Percentiles rank a stretch among this genome's conserved stretches.
Conservation (phyloP, 2,888 invertebrate species). For the Synanthedon vespiformis region DNA sequence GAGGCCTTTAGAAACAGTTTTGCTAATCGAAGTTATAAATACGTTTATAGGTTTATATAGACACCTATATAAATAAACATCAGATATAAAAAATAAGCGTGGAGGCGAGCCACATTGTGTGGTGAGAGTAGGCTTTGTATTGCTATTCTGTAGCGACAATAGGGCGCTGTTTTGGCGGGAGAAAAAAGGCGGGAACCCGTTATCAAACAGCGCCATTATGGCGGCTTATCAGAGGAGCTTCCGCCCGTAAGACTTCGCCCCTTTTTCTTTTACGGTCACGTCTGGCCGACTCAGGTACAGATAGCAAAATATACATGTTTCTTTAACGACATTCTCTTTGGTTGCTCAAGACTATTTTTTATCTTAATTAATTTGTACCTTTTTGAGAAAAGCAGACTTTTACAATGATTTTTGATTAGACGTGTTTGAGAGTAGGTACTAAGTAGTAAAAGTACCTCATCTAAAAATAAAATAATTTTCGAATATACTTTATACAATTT, state of each 20-base stretch:
- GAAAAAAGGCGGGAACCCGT: constrained; percentile 67
- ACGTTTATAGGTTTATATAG: too few species aligned
- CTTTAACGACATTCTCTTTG: constrained; percentile 8
- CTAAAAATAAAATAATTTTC: too few species aligned
- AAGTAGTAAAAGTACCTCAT: too few species aligned
- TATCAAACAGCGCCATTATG: constrained; percentile 67
- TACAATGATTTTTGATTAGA: too few species aligned
- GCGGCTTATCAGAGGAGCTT: constrained; percentile 62
- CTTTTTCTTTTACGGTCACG: constrained; percentile 69
- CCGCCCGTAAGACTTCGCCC: constrained; percentile 54
- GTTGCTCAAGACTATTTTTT: background rate
- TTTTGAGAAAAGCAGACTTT: too few species aligned
- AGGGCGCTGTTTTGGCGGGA: constrained; percentile 61
- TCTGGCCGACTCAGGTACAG: constrained; percentile 45
- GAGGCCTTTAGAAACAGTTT: too few species aligned
- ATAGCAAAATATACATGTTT: constrained; percentile 27
- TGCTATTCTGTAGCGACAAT: constrained; percentile 51
- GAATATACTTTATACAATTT: too few species aligned
- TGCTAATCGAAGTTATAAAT: too few species aligned
- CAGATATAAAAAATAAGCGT: constrained; percentile 18
- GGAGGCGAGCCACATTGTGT: constrained; percentile 25
- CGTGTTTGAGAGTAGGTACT: too few species aligned
- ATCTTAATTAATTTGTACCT: background rate
- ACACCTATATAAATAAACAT: too few species aligned
- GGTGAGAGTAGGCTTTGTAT: constrained; percentile 41